phyloP scores from a whole-genome alignment of 2,113 vertebrate genomes.

The Bos indicus region DNA sequence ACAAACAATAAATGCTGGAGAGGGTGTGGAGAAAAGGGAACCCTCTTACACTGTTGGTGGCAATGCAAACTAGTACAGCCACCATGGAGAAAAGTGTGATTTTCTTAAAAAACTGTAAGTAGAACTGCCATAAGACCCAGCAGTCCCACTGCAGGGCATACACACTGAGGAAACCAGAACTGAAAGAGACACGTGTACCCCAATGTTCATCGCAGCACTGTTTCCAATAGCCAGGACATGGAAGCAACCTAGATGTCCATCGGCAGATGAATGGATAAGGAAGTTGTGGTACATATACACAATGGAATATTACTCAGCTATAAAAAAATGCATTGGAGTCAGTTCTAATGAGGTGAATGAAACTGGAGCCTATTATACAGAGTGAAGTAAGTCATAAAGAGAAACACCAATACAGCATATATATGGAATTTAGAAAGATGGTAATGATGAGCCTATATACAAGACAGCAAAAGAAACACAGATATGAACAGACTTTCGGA shows the following conservation, averaged over 20 bases:
- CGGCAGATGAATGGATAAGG: accelerated
- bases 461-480: not conserved
- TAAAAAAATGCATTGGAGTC: not conserved
- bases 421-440: not conserved
- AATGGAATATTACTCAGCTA: not conserved
- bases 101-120: not conserved
- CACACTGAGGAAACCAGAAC: not conserved
- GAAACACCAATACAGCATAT: not conserved
- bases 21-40: not conserved
- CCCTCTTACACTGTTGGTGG: not conserved
- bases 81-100: not conserved
- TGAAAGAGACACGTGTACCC: not conserved
- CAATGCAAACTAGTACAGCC: not conserved
- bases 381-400: not conserved
- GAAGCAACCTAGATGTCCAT: not conserved
- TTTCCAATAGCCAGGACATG: not conserved
- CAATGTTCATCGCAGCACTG: not conserved
- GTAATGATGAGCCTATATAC: not conserved
- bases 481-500: not conserved
- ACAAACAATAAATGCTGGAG: not conserved
- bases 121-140: not conserved
- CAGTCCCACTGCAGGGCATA: not conserved
- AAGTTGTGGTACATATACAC: not conserved
- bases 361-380: not conserved
- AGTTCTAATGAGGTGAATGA: not conserved